These are phyloP conservation scores for Mesocricetus auratus DNA, from an alignment of 2,113 vertebrate genomes.

Conservation along the genomic window DNA sequence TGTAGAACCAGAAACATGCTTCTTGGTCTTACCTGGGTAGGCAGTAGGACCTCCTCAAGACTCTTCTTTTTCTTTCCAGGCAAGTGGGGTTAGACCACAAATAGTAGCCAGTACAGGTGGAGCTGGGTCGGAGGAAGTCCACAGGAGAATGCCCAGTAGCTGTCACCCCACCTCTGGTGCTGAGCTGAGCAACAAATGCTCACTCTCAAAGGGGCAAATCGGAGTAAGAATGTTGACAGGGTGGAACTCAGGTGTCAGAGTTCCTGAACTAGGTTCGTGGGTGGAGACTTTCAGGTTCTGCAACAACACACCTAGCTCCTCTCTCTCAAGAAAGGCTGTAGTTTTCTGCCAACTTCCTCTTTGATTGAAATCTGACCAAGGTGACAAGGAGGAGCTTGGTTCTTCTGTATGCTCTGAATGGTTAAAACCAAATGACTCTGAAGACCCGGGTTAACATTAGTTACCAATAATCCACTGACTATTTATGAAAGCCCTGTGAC, in stretches of 20 bases:
- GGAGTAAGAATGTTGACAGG: conserved; percentile 54
- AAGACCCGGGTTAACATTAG: background rate
- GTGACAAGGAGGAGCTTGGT: background rate
- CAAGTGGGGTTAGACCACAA: background rate
- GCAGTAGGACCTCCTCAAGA: background rate
- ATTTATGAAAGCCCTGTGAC: background rate
- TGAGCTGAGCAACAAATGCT: background rate
- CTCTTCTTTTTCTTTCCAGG: conserved; percentile 31
- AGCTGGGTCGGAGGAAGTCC: background rate
- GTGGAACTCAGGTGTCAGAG: conserved; percentile 64
- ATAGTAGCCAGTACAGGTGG: background rate
- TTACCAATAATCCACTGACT: background rate
- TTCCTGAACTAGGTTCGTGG: conserved; percentile 51
- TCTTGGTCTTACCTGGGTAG: conserved; percentile 65
- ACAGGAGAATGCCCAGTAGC: background rate
- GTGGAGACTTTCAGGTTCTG: conserved; percentile 41
- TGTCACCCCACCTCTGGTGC: background rate
- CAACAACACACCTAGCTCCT: conserved; percentile 62
- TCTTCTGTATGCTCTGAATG: background rate
- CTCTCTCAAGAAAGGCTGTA: conserved; percentile 8
- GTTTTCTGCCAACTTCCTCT: conserved; percentile 56
- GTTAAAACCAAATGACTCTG: background rate
- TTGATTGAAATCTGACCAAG: background rate
- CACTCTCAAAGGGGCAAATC: background rate
- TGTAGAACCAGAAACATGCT: background rate